These are phyloP conservation scores for Sclerodermus sp. DNA, from an alignment of 2,888 invertebrate genomes.

Conservation along the genomic window DNA sequence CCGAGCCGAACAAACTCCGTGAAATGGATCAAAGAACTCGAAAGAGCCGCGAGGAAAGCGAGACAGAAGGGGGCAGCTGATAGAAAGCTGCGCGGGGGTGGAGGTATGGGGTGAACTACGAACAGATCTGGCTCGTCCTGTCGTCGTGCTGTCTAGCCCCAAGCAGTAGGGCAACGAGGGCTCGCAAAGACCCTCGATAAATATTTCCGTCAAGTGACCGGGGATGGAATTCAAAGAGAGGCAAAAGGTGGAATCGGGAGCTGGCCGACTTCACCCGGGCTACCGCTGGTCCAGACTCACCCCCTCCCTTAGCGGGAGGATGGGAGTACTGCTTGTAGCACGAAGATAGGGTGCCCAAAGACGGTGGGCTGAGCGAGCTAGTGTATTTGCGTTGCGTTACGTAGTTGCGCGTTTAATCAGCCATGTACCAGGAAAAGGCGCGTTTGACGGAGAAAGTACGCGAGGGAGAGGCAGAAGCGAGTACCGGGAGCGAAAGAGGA, in stretches of 20 bases:
- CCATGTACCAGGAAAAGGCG: constrained; percentile 46
- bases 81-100: constrained; percentile 3
- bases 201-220: constrained; percentile 57
- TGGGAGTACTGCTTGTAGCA: constrained; percentile 4
- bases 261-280: constrained; percentile 26
- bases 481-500: constrained; percentile 18
- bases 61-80: constrained; percentile 18
- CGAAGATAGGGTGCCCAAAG: constrained; percentile 20
- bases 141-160: constrained; percentile 36
- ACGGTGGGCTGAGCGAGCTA: constrained; percentile 25
- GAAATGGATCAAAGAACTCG: constrained; percentile 50
- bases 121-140: constrained; percentile 26
- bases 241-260: constrained; percentile 52
- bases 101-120: constrained; percentile 17
- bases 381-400: constrained; percentile 55
- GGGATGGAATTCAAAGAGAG: constrained; percentile 52
- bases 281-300: constrained; percentile 13
- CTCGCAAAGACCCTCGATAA: constrained; percentile 47
- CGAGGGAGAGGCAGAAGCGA: too few relatives aligned
- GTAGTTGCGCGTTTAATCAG: constrained; percentile 57
- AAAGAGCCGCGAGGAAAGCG: constrained; percentile 23
- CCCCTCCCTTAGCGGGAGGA: constrained; percentile 7
- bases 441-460: constrained; percentile 8
- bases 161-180: constrained; percentile 31
- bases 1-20: constrained; percentile 45